These are phyloP conservation scores for Salvelinus sp. DNA, from an alignment of 2,113 vertebrate genomes.

Conservation along the genomic window DNA sequence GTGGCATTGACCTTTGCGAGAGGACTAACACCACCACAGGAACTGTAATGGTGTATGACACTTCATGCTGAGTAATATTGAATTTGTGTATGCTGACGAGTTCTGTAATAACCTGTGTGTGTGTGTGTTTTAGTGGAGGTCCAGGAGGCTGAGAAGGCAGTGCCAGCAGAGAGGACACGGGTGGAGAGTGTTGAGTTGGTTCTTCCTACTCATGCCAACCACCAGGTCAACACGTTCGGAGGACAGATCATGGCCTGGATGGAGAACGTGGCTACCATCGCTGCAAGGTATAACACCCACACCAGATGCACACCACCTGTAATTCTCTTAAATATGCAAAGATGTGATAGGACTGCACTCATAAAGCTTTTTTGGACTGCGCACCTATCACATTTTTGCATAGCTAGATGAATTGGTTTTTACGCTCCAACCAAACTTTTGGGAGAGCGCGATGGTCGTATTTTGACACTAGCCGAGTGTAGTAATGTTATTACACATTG, in stretches of 20 bases:
- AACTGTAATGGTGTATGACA: no score
- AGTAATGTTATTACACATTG: no score
- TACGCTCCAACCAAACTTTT: no score
- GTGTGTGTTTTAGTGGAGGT: background rate
- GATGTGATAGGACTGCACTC: no score
- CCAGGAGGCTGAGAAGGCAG: slow-evolving; percentile 54
- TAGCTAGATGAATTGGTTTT: no score
- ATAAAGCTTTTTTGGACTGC: no score
- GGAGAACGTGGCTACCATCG: slow-evolving; percentile 93
- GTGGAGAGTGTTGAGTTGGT: slow-evolving; percentile 95
- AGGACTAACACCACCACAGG: background rate
- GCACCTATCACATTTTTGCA: no score
- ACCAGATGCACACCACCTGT: background rate
- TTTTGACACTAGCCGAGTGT: no score
- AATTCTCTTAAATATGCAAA: no score
- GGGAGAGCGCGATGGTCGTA: no score
- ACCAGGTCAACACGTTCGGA: slow-evolving; percentile 93
- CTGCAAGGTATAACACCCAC: slow-evolving; percentile 81
- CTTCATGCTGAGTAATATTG: no score
- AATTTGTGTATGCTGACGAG: no score
- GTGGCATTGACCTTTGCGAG: background rate
- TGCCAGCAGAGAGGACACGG: slow-evolving; percentile 79
- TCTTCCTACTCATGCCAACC: slow-evolving; percentile 91
- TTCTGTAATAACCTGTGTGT: background rate
- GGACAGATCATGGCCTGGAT: slow-evolving; percentile 99